Evolutionary conservation across 2,888 invertebrate species (phyloP).

Genomic region (Machimus atricapillus): DNA sequence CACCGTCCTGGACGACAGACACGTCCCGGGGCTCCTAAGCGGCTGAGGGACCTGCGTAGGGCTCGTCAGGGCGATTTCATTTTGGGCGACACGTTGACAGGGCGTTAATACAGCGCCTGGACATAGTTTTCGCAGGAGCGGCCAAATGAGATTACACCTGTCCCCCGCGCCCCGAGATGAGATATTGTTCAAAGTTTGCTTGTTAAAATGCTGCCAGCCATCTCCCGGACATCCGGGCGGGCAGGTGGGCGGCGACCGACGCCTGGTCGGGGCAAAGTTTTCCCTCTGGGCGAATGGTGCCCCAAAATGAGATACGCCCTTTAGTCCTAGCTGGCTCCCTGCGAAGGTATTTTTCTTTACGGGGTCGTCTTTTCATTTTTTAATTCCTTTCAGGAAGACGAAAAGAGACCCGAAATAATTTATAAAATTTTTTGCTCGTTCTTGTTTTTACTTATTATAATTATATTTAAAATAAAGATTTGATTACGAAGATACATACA

Average conservation of each 20-base stretch:
- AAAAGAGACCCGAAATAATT: too few relatives aligned
- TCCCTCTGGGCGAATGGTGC: not conserved
- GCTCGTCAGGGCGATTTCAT: conserved; percentile 7
- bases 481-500: too few relatives aligned
- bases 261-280: not conserved
- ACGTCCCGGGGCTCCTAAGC: not conserved
- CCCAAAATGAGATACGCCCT: not conserved
- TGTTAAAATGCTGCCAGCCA: conserved; percentile 9
- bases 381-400: too few relatives aligned
- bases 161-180: not conserved
- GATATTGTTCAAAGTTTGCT: conserved; percentile 24
- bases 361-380: too few relatives aligned
- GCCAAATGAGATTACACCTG: conserved; percentile 32
- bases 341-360: not conserved
- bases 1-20: not conserved
- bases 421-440: too few relatives aligned
- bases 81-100: conserved; percentile 24
- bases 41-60: not conserved
- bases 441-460: too few relatives aligned
- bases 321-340: not conserved
- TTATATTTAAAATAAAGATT: too few relatives aligned
- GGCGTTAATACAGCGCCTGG: not conserved
- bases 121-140: conserved; percentile 8
- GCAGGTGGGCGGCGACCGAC: not conserved
- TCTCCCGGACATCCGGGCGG: not conserved